Conservation (phyloP, 2,888 invertebrate species). For the Gandaritis pyraliata region DNA sequence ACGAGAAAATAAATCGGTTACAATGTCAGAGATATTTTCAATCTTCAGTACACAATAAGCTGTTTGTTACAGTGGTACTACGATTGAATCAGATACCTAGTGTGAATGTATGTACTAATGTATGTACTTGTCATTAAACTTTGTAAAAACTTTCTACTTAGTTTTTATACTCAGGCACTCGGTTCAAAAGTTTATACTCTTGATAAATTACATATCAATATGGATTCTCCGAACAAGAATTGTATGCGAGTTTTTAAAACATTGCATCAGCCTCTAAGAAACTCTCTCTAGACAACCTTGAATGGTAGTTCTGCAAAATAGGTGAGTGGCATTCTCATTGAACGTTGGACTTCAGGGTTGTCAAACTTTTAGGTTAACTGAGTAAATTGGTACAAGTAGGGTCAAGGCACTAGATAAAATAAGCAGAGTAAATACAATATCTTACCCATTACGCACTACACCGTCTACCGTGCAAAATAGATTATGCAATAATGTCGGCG, state of each 20-base stretch:
- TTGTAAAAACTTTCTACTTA: slow-evolving; percentile 3
- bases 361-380: slow-evolving; percentile 79
- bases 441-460: slow-evolving; percentile 49
- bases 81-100: neutral
- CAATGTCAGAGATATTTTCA: neutral
- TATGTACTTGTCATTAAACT: neutral
- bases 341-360: slow-evolving; percentile 76
- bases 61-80: neutral
- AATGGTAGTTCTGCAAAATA: slow-evolving; percentile 56
- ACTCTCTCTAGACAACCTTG: slow-evolving; percentile 61
- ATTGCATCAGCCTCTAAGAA: slow-evolving; percentile 45
- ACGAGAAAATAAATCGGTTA: slow-evolving; percentile 3
- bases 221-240: neutral
- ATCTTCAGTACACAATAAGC: slow-evolving; percentile 1
- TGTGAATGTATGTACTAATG: neutral
- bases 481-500: slow-evolving; percentile 66
- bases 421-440: slow-evolving; percentile 47
- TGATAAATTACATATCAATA: neutral
- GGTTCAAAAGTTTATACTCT: too few relatives aligned
- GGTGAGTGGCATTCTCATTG: slow-evolving; percentile 66
- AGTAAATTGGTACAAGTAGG: slow-evolving; percentile 45
- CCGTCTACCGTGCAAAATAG: slow-evolving; percentile 62
- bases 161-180: neutral
- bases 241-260: slow-evolving; percentile 15
- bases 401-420: slow-evolving; percentile 48